These are phyloP conservation scores for Ameiurus melas DNA, from an alignment of 2,113 vertebrate species.

Conservation along the genomic window DNA sequence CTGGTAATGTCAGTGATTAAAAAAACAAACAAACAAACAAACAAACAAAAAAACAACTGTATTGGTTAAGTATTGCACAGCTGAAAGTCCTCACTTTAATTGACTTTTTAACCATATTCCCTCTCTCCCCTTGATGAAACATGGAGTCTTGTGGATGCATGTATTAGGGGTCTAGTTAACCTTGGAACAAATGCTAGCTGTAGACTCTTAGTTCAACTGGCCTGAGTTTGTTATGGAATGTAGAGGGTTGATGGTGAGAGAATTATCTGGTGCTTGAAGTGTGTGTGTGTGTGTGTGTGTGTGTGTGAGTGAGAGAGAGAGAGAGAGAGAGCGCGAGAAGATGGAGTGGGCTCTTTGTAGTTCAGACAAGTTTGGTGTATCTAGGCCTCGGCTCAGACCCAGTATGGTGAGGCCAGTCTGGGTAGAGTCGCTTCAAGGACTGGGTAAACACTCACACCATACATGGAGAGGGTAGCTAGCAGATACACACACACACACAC, in stretches of 20 bases:
- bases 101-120: background rate
- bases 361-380: conserved; percentile 7
- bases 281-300: background rate
- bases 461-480: conserved; percentile 59
- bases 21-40: background rate
- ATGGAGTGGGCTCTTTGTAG: conserved; percentile 1
- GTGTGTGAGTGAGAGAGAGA: too few species aligned
- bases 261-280: conserved; percentile 13
- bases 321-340: background rate
- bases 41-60: too few species aligned
- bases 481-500: conserved; percentile 15
- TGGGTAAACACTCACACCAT: conserved; percentile 61
- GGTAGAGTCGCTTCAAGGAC: conserved; percentile 53
- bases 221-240: background rate
- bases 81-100: background rate
- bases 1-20: background rate
- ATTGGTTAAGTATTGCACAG: background rate
- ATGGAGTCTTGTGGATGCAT: background rate
- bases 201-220: background rate
- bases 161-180: conserved; percentile 1
- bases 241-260: conserved; percentile 4
- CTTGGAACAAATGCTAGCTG: background rate
- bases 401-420: conserved; percentile 48
- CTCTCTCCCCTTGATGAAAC: background rate
- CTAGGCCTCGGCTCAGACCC: conserved; percentile 28